Evolutionary conservation across 2,888 invertebrate genomes (phyloP).

Genomic region (Siphlonurus alternatus): DNA sequence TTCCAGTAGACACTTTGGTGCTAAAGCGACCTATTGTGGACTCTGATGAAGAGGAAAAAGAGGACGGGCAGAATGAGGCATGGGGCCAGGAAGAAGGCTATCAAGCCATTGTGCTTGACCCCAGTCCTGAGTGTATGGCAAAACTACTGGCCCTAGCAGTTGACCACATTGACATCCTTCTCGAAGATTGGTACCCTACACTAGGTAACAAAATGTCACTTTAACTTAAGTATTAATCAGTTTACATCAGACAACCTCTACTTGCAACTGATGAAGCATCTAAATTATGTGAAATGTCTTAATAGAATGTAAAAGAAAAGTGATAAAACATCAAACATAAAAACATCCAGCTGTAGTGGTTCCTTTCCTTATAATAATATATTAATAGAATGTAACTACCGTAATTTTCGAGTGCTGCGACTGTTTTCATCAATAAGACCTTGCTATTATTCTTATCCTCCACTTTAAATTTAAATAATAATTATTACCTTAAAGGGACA

Average conservation of each 20-base stretch:
- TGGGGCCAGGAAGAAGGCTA: conserved; percentile 32
- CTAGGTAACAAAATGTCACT: conserved; percentile 30
- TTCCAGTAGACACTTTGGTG: conserved; percentile 51
- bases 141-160: conserved; percentile 74
- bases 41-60: conserved; percentile 8
- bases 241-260: too few relatives aligned
- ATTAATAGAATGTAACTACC: too few relatives aligned
- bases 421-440: too few relatives aligned
- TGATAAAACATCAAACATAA: background rate
- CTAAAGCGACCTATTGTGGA: conserved; percentile 30
- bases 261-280: too few relatives aligned
- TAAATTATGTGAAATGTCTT: too few relatives aligned
- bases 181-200: conserved; percentile 98
- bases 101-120: conserved; percentile 55
- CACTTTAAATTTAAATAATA: too few relatives aligned
- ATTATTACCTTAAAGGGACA: too few relatives aligned
- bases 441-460: too few relatives aligned
- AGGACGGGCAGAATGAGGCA: conserved; percentile 6
- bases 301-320: too few relatives aligned
- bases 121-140: conserved; percentile 60
- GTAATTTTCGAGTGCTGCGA: too few relatives aligned
- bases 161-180: conserved; percentile 85
- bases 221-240: too few relatives aligned
- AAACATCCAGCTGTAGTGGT: too few relatives aligned
- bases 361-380: background rate